These are phyloP conservation scores for Anneissia japonica DNA, from an alignment of 35 echinoderm and acorn worm species.

Conservation along the genomic window DNA sequence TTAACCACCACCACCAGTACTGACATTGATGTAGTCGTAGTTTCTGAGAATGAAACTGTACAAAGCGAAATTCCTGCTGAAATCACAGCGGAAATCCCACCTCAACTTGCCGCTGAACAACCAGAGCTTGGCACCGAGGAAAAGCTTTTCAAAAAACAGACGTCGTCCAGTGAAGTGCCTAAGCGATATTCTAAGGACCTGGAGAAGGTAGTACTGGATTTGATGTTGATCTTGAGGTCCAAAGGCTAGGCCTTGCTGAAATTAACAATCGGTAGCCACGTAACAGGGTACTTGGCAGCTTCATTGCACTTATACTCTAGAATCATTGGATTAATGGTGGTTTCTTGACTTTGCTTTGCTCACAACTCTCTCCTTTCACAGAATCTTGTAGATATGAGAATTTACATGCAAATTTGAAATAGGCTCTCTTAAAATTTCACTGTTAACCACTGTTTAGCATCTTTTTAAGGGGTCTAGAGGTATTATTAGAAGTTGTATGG, in stretches of 20 bases:
- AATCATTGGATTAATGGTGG: neutral
- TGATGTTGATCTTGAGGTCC: neutral
- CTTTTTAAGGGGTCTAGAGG: too few relatives aligned
- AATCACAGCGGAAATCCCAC: neutral
- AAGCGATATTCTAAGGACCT: neutral
- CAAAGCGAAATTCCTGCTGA: neutral
- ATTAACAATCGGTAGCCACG: neutral
- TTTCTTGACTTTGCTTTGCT: neutral
- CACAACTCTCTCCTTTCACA: too few relatives aligned
- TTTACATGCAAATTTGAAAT: too few relatives aligned
- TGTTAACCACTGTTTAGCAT: too few relatives aligned
- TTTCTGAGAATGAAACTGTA: too few relatives aligned
- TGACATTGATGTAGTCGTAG: too few relatives aligned
- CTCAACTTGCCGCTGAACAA: neutral
- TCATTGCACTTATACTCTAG: neutral
- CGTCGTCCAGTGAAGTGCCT: neutral
- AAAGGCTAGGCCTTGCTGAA: neutral
- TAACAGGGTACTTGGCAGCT: neutral
- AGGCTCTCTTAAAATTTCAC: too few relatives aligned
- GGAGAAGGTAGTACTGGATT: neutral
- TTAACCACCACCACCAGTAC: neutral
- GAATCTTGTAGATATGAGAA: too few relatives aligned
- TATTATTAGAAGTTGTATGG: too few relatives aligned
- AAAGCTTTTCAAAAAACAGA: neutral
- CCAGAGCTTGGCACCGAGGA: neutral